Conservation (phyloP, 2,888 invertebrate genomes). For the Ophioninae sp. region DNA sequence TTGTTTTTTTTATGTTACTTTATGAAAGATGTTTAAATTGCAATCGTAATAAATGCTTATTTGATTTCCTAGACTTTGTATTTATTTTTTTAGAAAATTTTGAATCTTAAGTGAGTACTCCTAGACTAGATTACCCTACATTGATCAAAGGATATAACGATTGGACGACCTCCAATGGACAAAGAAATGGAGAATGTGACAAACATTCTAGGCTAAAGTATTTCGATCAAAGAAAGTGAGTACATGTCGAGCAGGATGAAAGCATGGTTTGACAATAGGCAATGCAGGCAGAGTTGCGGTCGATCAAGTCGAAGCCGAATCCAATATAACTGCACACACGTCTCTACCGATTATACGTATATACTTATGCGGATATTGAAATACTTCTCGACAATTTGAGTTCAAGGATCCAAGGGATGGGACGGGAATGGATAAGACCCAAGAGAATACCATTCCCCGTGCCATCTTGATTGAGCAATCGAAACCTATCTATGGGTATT, state of each 20-base stretch:
- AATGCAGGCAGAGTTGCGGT: not conserved
- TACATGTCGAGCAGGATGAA: not conserved
- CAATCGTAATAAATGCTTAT: too few relatives aligned
- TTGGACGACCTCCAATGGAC: not conserved
- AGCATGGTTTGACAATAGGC: not conserved
- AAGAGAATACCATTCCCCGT: slow-evolving; percentile 2
- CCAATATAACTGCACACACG: slow-evolving; percentile 20
- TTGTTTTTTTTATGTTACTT: too few relatives aligned
- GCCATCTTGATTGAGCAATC: slow-evolving; percentile 14
- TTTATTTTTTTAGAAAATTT: too few relatives aligned
- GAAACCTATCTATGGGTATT: not conserved
- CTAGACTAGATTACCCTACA: too few relatives aligned
- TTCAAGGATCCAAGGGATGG: slow-evolving; percentile 8
- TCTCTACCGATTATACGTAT: slow-evolving; percentile 5
- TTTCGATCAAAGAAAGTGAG: not conserved
- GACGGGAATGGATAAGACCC: not conserved
- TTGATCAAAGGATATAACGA: too few relatives aligned
- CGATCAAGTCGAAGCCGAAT: not conserved
- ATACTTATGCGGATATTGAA: slow-evolving; percentile 17
- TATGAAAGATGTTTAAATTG: too few relatives aligned
- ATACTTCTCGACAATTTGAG: slow-evolving; percentile 28
- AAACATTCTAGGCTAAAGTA: not conserved
- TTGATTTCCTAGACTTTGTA: too few relatives aligned
- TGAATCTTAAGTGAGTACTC: too few relatives aligned
- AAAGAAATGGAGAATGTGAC: not conserved